Conservation (phyloP, 2,113 vertebrate species). For the Irena cyanogastra region DNA sequence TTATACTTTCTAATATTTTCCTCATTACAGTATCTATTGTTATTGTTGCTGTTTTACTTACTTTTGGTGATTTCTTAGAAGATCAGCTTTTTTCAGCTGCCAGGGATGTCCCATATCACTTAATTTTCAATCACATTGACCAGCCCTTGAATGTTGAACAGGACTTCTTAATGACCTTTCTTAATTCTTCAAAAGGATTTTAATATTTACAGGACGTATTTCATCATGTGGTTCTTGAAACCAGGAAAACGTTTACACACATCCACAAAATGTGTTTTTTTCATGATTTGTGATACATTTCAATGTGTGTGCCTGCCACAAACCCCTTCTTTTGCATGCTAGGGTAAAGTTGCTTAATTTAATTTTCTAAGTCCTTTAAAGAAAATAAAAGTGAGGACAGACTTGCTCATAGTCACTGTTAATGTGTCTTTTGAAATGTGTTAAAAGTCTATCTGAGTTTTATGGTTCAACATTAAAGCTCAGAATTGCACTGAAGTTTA, state of each 20-base stretch:
- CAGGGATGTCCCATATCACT: neutral
- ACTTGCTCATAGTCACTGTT: neutral
- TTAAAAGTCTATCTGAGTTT: neutral
- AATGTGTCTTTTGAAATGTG: neutral
- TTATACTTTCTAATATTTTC: neutral
- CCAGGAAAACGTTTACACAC: rapidly evolving
- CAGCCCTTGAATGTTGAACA: neutral
- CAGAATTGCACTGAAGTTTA: neutral
- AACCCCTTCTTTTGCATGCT: neutral
- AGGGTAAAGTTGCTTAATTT: neutral
- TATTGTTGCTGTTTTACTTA: neutral
- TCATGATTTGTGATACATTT: neutral
- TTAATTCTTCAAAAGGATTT: neutral
- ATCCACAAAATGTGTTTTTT: neutral
- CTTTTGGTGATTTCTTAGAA: neutral
- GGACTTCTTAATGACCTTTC: neutral
- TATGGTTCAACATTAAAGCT: neutral
- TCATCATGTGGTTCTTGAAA: neutral
- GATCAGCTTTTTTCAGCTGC: neutral
- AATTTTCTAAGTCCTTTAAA: neutral
- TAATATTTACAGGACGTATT: neutral
- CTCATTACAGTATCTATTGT: neutral
- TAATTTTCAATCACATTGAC: neutral
- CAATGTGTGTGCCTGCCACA: neutral
- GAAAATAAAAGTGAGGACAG: neutral